Conservation (phyloP, 1,140 invertebrate species). For the Portunus trituberculatus region DNA sequence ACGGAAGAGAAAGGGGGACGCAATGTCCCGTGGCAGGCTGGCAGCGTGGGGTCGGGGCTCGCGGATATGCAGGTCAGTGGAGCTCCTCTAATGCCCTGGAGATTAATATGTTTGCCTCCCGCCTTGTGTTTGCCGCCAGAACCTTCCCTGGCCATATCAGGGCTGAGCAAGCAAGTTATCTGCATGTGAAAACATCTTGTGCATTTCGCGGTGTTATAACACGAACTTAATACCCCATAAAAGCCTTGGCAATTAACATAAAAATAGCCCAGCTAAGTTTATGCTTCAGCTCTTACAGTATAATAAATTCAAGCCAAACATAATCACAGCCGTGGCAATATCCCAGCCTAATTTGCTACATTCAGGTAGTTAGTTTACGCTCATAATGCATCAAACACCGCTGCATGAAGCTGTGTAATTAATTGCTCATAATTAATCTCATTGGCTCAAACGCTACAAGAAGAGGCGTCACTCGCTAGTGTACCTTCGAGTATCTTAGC, state of each 20-base stretch:
- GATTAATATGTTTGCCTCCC: slow-evolving; percentile 13
- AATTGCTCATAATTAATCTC: neutral
- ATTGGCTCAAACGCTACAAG: neutral
- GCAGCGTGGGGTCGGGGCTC: neutral
- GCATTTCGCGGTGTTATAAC: neutral
- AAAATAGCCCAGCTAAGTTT: neutral
- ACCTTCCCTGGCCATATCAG: neutral
- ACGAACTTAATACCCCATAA: slow-evolving; percentile 33
- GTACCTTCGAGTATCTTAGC: neutral
- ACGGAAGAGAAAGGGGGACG: neutral
- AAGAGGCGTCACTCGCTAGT: no score
- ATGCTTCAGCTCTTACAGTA: slow-evolving; percentile 33
- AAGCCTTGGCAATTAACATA: slow-evolving; percentile 39
- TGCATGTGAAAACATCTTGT: slow-evolving; percentile 33
- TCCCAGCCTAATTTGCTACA: slow-evolving; percentile 9
- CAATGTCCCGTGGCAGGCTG: neutral
- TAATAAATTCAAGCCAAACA: slow-evolving; percentile 42
- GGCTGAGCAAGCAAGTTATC: slow-evolving; percentile 26
- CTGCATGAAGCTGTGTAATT: slow-evolving; percentile 20
- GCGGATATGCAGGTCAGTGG: neutral
- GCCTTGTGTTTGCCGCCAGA: neutral
- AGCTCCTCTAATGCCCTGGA: neutral
- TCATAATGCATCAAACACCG: neutral
- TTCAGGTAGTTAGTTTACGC: neutral
- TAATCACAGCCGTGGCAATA: slow-evolving; percentile 26